A percentile compares a stretch with the other conserved stretches of the same genome.
Conservation (phyloP, 2,113 vertebrate genomes). For the Ceyx cyanopectus region DNA sequence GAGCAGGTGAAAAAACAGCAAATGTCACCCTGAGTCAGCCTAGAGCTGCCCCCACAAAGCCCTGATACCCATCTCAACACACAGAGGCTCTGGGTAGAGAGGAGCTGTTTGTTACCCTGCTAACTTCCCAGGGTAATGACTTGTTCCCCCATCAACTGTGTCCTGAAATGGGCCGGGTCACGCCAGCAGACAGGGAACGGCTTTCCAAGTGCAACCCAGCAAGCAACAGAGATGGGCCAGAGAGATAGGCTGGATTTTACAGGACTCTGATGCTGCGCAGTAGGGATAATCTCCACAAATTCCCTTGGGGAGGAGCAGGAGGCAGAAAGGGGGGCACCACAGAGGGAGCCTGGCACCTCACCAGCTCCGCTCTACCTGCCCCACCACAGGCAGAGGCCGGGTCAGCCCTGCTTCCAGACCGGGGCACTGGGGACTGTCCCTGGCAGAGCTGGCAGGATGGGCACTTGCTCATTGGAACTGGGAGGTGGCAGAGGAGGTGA, state of each 20-base stretch:
- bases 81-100: neutral
- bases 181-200: neutral
- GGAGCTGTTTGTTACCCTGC: neutral
- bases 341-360: neutral
- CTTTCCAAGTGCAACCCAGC: neutral
- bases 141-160: neutral
- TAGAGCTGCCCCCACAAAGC: neutral
- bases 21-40: neutral
- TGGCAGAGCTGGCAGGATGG: conserved; percentile 11
- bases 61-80: accelerated
- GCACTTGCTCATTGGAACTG: neutral
- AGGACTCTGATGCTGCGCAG: neutral
- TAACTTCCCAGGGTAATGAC: neutral
- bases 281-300: neutral
- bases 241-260: neutral
- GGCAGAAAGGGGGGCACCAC: neutral
- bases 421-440: conserved; percentile 75
- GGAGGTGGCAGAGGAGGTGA: neutral
- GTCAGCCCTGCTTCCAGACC: conserved; percentile 65
- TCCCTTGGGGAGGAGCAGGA: neutral
- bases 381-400: neutral
- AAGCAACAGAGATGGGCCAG: neutral
- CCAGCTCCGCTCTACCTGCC: neutral
- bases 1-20: neutral
- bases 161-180: neutral